These are phyloP conservation scores for Toxotes lorentzi DNA, from an alignment of 2,797 vertebrate genomes.

Conservation along the genomic window DNA sequence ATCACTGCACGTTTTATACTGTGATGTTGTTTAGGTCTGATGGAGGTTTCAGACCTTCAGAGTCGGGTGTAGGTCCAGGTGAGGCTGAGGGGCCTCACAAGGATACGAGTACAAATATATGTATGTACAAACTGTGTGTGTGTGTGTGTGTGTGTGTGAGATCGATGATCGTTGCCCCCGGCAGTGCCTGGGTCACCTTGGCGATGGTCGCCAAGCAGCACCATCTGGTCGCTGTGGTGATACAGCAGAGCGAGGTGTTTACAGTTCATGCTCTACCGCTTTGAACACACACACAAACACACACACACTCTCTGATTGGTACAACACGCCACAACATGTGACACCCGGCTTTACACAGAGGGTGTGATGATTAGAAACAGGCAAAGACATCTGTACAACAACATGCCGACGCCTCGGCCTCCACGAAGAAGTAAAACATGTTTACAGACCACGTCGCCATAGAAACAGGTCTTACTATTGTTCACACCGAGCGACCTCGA, in stretches of 20 bases:
- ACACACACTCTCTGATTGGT: neutral
- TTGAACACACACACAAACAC: neutral
- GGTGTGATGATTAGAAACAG: neutral
- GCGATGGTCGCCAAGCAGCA: slow-evolving; percentile 39
- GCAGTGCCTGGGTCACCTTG: slow-evolving; percentile 54
- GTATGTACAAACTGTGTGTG: neutral
- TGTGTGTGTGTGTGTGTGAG: slow-evolving; percentile 7
- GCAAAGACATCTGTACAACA: neutral
- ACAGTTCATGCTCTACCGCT: slow-evolving; percentile 37
- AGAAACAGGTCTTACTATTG: no score
- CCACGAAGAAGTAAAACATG: no score
- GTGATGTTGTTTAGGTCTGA: no score
- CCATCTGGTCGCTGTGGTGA: slow-evolving; percentile 52
- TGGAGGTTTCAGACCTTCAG: no score
- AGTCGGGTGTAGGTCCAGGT: neutral
- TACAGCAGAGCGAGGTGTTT: slow-evolving; percentile 9
- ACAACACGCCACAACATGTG: slow-evolving; percentile 1
- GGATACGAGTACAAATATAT: neutral
- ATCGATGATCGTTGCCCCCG: slow-evolving; percentile 20
- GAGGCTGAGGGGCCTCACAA: neutral
- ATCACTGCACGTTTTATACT: no score
- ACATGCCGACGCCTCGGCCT: no score
- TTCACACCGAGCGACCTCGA: no score
- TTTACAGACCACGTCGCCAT: no score
- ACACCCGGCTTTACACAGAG: slow-evolving; percentile 11